Evolutionary conservation across 2,797 vertebrate genomes (phyloP), one percentile per base, ranked within the genome.

Genomic region (Orestias chungarensis): DNA sequence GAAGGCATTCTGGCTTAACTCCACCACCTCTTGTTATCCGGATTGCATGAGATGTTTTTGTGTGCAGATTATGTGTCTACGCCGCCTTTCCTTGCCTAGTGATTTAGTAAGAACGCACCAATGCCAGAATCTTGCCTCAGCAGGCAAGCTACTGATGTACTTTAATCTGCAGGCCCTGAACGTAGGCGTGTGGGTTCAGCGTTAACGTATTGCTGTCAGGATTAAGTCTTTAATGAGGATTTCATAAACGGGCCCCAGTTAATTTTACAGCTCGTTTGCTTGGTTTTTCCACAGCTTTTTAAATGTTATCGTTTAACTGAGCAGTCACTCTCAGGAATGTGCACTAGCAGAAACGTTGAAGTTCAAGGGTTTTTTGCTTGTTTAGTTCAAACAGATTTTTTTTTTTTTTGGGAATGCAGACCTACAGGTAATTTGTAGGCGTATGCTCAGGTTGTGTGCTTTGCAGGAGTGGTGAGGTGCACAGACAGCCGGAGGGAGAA

Each of bases 381-480:
- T 70, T 47, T 15, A 23, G 57, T n/a, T 66, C 17, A 18, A 23
- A 71, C 68, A 25, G 76, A 84, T 87, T 66, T n/a, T n/a, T n/a
- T n/a, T n/a, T n/a, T n/a, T n/a, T n/a, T 76, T 77, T 68, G 29
- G 89, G 94, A 94, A 95, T 95, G 93, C 79, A 87, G 93, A 88
- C 75, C 74, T 92, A 76, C 94, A 83, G 89, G 94, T 94, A 89
- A 80, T 71, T 68, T 57, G 72, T 85, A 87, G 91, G 91, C 80
- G 91, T 93, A 83, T 75, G 79, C 78, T 82, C 72, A 78, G 74
- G 71, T 77, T 88, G 86, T 92, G 79, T 83, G 85, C 81, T 70
- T 86, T 81, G 82, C 76, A 84, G 88, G 85, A 88, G 87, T 83
- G 83, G 76, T 87, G 69, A 71, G 64, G 86, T 85, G 83, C 82